Conservation (phyloP, 2,888 invertebrate species). For the Drosophila cracens region DNA sequence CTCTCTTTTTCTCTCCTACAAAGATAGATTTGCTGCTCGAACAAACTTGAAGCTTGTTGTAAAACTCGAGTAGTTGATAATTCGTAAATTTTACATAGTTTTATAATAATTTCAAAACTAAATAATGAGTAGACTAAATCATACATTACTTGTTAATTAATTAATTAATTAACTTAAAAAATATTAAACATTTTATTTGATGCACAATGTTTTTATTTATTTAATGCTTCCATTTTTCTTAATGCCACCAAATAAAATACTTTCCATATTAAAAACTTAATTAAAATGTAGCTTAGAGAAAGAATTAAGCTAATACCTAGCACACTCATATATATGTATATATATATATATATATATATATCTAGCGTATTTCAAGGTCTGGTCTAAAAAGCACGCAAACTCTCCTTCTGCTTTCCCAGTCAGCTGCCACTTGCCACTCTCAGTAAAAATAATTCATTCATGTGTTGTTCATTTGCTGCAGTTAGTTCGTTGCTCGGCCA, state of each 20-base stretch:
- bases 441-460: conserved; percentile 8
- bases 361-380: background rate
- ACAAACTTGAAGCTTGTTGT: fast-evolving
- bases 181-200: background rate
- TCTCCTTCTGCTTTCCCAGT: background rate
- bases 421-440: background rate
- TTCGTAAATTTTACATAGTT: background rate
- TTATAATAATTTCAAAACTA: background rate
- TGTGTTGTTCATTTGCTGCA: conserved; percentile 12
- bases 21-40: background rate
- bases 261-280: background rate
- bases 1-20: background rate
- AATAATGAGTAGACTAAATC: background rate
- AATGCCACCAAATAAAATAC: background rate
- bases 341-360: background rate
- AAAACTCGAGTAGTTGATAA: background rate
- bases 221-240: background rate
- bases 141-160: no score
- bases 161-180: no score
- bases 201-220: background rate
- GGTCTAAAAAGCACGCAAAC: background rate
- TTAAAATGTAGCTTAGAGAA: no score
- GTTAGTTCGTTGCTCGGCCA: conserved; percentile 2
- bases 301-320: background rate
- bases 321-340: background rate